These are phyloP conservation scores for Plagodis dolabraria DNA, from an alignment of 2,888 invertebrate genomes.

Conservation along the genomic window DNA sequence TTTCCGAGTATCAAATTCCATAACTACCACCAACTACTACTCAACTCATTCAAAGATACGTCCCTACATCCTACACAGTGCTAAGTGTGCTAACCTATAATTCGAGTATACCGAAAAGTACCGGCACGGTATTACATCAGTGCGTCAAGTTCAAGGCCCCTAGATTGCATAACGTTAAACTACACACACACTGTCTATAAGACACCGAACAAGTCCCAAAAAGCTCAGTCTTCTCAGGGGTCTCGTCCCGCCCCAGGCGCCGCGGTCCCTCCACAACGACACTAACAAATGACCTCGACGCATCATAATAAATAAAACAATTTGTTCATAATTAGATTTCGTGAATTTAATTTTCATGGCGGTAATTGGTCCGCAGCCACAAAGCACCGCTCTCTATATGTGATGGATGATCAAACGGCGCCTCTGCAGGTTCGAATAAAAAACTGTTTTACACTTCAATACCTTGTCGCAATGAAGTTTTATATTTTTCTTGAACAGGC, in stretches of 20 bases:
- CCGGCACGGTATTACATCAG: slow-evolving; percentile 9
- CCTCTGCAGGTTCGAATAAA: slow-evolving; percentile 42
- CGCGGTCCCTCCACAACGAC: slow-evolving; percentile 65
- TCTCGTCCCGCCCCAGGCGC: slow-evolving; percentile 77
- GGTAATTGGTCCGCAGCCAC: slow-evolving; percentile 84
- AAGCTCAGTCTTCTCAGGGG: slow-evolving; percentile 31
- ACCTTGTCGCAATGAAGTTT: slow-evolving; percentile 19
- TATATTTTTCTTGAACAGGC: background rate
- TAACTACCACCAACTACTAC: no score
- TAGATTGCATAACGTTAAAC: slow-evolving; percentile 38
- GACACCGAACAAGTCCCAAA: slow-evolving; percentile 12
- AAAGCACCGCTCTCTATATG: slow-evolving; percentile 78
- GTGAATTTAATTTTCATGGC: slow-evolving; percentile 85
- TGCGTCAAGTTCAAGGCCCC: slow-evolving; percentile 39
- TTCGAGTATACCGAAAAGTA: background rate
- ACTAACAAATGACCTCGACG: slow-evolving; percentile 82
- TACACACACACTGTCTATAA: slow-evolving; percentile 20
- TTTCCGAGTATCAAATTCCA: no score
- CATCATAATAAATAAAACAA: slow-evolving; percentile 86
- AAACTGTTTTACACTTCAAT: slow-evolving; percentile 13
- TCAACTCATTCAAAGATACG: no score
- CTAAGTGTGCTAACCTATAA: no score
- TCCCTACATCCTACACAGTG: no score
- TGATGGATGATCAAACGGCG: slow-evolving; percentile 83
- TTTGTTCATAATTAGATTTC: slow-evolving; percentile 85